These are phyloP conservation scores for Anguilla pacifica DNA, from an alignment of 2,797 vertebrate genomes.

Conservation along the genomic window DNA sequence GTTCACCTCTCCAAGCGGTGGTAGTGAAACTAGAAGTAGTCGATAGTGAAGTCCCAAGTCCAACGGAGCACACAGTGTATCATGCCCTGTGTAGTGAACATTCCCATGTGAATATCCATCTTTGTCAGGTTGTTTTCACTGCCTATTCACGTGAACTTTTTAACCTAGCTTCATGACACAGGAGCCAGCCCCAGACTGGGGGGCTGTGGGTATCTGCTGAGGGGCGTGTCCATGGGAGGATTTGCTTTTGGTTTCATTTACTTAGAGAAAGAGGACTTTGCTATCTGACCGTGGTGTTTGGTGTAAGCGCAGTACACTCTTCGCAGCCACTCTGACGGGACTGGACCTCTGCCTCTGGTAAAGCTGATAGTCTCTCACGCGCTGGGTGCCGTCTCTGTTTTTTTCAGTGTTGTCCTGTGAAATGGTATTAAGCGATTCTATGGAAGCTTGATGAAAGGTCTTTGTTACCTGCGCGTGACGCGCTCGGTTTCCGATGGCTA, in stretches of 20 bases:
- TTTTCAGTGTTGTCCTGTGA: neutral
- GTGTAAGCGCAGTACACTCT: no score
- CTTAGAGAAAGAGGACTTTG: neutral
- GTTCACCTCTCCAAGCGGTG: neutral
- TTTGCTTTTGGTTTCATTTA: conserved; percentile 20
- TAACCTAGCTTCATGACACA: neutral
- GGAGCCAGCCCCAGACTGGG: neutral
- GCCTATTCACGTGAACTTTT: neutral
- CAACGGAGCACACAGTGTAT: neutral
- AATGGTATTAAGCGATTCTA: neutral
- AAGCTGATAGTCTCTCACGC: neutral
- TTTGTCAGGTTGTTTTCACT: neutral
- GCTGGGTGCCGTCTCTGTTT: neutral
- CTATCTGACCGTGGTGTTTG: neutral
- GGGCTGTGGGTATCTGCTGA: neutral
- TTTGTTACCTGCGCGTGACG: neutral
- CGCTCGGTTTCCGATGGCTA: neutral
- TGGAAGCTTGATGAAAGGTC: neutral
- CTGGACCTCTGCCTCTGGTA: neutral
- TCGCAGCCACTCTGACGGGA: neutral
- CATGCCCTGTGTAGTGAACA: neutral
- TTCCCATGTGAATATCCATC: neutral
- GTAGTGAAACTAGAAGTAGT: neutral
- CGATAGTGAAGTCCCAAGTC: neutral
- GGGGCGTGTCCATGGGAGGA: neutral